Evolutionary conservation across 2,113 vertebrate genomes (phyloP).

Genomic region (Festucalex cinctus): DNA sequence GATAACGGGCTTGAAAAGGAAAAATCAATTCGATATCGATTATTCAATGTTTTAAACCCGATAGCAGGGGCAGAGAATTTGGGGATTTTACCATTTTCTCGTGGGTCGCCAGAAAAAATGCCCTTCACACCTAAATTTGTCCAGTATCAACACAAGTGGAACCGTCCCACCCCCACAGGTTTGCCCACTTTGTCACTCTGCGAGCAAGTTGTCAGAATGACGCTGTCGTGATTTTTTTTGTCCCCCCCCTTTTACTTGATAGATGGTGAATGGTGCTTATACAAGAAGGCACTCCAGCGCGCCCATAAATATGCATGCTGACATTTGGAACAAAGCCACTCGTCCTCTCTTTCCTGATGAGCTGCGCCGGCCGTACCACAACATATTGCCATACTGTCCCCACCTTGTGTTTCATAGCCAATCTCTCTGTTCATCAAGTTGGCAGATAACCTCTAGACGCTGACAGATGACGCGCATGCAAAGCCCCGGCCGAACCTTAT

Average conservation of each 20-base stretch:
- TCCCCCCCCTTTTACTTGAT: conserved; percentile 48
- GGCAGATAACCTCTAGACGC: conserved; percentile 70
- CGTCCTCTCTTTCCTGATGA: conserved; percentile 77
- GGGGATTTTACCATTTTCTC: no score
- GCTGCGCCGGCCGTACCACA: conserved; percentile 70
- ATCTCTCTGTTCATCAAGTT: conserved; percentile 74
- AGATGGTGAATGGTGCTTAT: conserved; percentile 74
- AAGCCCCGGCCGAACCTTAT: conserved; percentile 27
- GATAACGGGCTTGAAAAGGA: no score
- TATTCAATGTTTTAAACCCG: no score
- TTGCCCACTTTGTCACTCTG: conserved; percentile 58
- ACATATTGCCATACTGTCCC: conserved; percentile 75
- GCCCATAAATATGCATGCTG: conserved; percentile 82
- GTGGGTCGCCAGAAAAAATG: neutral
- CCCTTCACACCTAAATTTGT: neutral
- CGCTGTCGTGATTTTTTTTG: conserved; percentile 47
- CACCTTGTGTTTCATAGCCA: conserved; percentile 75
- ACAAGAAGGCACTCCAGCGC: conserved; percentile 70
- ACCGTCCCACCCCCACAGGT: neutral
- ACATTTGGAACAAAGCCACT: conserved; percentile 82
- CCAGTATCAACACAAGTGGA: neutral
- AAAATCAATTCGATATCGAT: no score
- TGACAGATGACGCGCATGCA: conserved; percentile 65
- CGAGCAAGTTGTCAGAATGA: conserved; percentile 64
- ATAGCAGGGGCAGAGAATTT: no score